These are phyloP conservation scores for Bucco capensis DNA, from an alignment of 2,113 vertebrate genomes.

Conservation along the genomic window DNA sequence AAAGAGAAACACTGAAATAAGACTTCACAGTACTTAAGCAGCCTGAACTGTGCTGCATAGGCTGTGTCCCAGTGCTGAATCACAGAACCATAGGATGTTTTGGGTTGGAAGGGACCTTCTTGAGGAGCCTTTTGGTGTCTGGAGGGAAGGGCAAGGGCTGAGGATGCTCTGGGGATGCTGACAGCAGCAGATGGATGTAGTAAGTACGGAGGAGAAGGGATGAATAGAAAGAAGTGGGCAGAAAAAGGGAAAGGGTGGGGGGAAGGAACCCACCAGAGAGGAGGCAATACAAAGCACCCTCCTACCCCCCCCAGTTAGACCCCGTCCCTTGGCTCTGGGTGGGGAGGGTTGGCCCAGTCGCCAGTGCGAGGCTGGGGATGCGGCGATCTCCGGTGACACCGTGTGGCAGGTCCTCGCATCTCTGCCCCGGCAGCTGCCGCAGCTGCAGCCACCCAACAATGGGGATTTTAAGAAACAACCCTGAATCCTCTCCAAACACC, in stretches of 20 bases:
- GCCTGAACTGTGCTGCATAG: rapidly evolving
- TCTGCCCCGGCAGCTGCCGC: not conserved
- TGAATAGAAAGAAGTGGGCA: rapidly evolving
- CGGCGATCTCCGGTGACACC: conserved; percentile 70
- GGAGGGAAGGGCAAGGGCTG: not conserved
- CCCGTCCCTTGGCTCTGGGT: not conserved
- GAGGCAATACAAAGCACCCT: not conserved
- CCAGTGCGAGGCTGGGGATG: not conserved
- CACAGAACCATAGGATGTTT: no score
- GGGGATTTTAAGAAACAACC: not conserved
- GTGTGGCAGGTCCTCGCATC: conserved; percentile 52
- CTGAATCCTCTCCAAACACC: not conserved
- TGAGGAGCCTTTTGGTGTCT: not conserved
- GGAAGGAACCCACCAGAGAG: not conserved
- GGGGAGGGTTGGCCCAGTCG: not conserved
- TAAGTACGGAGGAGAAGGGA: not conserved
- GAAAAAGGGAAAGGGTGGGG: not conserved
- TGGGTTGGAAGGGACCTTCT: no score
- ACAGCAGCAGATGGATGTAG: rapidly evolving
- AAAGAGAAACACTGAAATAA: not conserved
- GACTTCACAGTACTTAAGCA: not conserved
- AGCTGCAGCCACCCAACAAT: not conserved
- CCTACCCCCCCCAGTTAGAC: no score
- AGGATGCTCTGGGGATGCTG: not conserved
- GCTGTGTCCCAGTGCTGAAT: not conserved